Evolutionary conservation across 1,140 invertebrate species (phyloP).

Genomic region (Leptinotarsa lineolata): DNA sequence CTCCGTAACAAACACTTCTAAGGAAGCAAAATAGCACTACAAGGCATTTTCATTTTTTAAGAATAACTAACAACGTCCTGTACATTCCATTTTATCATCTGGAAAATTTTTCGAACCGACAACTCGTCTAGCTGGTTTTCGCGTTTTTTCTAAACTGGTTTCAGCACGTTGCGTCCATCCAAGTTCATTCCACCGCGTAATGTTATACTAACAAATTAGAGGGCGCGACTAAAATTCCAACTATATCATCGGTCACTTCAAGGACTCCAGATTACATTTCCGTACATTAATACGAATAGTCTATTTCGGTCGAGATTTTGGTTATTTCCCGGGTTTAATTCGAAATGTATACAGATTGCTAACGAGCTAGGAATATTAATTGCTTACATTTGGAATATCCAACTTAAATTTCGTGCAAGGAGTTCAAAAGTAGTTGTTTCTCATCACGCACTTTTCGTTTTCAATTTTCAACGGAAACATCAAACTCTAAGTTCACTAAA

Average conservation of each 20-base stretch:
- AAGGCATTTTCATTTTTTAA: too few relatives aligned
- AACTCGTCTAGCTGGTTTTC: background rate
- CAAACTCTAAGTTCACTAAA: too few relatives aligned
- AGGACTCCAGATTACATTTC: background rate
- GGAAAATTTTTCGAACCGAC: background rate
- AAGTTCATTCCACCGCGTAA: slow-evolving; percentile 2
- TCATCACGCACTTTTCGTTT: too few relatives aligned
- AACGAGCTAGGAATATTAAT: background rate
- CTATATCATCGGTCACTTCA: background rate
- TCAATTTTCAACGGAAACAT: too few relatives aligned
- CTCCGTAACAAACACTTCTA: too few relatives aligned
- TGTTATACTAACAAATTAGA: slow-evolving; percentile 4
- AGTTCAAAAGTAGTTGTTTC: too few relatives aligned
- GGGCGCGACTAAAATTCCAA: background rate
- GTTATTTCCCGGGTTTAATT: background rate
- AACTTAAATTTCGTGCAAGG: too few relatives aligned
- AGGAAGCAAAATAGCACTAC: too few relatives aligned
- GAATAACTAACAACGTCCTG: too few relatives aligned
- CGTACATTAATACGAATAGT: background rate
- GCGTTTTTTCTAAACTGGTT: background rate
- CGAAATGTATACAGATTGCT: slow-evolving; percentile 1
- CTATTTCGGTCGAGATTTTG: background rate
- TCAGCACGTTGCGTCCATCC: background rate
- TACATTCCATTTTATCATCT: too few relatives aligned
- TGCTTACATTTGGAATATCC: too few relatives aligned